Base-by-base conservation (phyloP, 2,113 vertebrate genomes). In the Coregonus clupeaformis region DNA sequence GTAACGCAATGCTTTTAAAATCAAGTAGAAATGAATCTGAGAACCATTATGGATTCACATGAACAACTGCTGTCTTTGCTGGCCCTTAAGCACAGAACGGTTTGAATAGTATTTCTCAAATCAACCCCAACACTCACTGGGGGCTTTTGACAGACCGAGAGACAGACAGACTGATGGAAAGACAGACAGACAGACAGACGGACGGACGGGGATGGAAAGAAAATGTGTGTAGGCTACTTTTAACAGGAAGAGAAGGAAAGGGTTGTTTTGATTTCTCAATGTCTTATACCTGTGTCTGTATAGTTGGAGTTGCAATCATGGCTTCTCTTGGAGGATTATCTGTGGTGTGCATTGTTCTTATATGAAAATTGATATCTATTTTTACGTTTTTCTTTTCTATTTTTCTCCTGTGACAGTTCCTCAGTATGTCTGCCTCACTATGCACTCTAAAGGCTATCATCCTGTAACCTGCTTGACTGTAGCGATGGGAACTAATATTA, bases 281-380 rank as follows among this genome's bases (percentile, higher is more conserved):
- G n/a, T n/a, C n/a, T n/a, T n/a, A n/a, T n/a, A n/a, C n/a, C n/a
- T 89, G 93, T 96, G 93, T 94, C 94, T 94, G 93, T 96, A 93
- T 94, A 94, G 92, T 95, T 93, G 93, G 88, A 94, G 93, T 94
- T 92, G 86, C 92, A 94, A 92, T 95, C 93, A 95, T 91, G 68
- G 92, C 92, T 94, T 94, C 86, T 94, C 89, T 78, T 75, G 68
- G 93, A 94, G 94, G 94, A 94, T 94, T 95, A 93, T 93, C 94
- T 95, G 95, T 96, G 94, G 92, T 94, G 91, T 95, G 91, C 87
- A 87, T 91, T 93, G 90, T 93, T 91, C 88, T 91, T 90, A 84
- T 87, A 90, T 90, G 86, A 91, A 86, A 91, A 89, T 85, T 85
- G 77, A 89, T 88, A 89, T 91, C 85, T 91, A 86, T 91, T 91